phyloP scores from a whole-genome alignment of 2,888 invertebrate genomes.

The Blastobasis adustella region DNA sequence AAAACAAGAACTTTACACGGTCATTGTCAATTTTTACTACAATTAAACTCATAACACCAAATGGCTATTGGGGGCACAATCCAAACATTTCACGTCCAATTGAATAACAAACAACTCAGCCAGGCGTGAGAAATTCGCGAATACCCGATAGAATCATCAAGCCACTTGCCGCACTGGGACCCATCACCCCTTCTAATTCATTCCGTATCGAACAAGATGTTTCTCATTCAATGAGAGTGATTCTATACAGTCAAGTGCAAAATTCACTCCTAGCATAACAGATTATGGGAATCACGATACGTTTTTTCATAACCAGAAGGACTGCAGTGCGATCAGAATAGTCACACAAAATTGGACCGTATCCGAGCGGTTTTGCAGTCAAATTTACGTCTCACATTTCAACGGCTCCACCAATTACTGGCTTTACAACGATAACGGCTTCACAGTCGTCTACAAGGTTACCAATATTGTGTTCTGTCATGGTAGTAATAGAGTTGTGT shows the following conservation, averaged over 20 bases:
- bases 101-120: slow-evolving; percentile 27
- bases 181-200: slow-evolving; percentile 31
- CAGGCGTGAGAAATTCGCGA: slow-evolving; percentile 44
- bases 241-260: slow-evolving; percentile 59
- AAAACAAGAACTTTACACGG: no score
- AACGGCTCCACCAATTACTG: neutral
- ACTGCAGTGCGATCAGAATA: neutral
- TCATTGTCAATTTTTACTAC: no score
- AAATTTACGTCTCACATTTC: neutral
- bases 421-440: slow-evolving; percentile 25
- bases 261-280: slow-evolving; percentile 59
- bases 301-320: neutral
- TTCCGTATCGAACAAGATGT: slow-evolving; percentile 50
- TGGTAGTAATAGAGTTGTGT: slow-evolving; percentile 15
- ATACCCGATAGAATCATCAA: slow-evolving; percentile 30
- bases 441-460: slow-evolving; percentile 14
- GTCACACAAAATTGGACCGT: neutral
- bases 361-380: no score
- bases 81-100: slow-evolving; percentile 34
- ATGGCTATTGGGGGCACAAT: neutral
- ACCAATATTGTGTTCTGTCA: slow-evolving; percentile 19
- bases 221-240: slow-evolving; percentile 37
- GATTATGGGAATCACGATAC: slow-evolving; percentile 69
- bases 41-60: no score
- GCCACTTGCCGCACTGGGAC: slow-evolving; percentile 17